A percentile compares a stretch with the other conserved stretches of the same genome.
Evolutionary conservation across 53 echinoderm and acorn worm species (phyloP).

Genomic region (Patiria pectinifera): DNA sequence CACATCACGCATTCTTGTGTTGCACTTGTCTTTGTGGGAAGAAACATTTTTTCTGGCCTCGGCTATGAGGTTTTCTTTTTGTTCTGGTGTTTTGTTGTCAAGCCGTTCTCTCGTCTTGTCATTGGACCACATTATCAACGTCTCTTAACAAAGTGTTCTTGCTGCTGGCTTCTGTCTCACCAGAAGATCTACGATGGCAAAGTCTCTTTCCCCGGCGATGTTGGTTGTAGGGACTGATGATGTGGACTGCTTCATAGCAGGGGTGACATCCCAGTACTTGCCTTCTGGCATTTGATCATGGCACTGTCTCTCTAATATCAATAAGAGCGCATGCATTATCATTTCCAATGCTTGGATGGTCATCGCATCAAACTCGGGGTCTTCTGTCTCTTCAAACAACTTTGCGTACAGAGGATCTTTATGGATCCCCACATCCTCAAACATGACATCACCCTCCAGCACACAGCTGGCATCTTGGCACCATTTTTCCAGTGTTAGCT

Average conservation of each 20-base stretch:
- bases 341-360: slow-evolving; percentile 57
- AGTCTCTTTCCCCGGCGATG: slow-evolving; percentile 60
- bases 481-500: slow-evolving; percentile 42
- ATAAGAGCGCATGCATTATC: slow-evolving; percentile 28
- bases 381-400: slow-evolving; percentile 40
- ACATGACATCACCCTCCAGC: slow-evolving; percentile 33
- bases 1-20: no score
- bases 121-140: slow-evolving; percentile 58
- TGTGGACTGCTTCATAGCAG: slow-evolving; percentile 21
- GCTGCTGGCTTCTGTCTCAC: slow-evolving; percentile 31
- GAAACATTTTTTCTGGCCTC: no score
- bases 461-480: slow-evolving; percentile 31
- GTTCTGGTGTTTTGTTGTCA: not conserved
- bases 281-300: slow-evolving; percentile 63
- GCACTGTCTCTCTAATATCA: slow-evolving; percentile 62
- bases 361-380: slow-evolving; percentile 44
- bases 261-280: slow-evolving; percentile 51
- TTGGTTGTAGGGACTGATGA: slow-evolving; percentile 66
- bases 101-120: slow-evolving; percentile 62
- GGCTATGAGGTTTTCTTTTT: no score
- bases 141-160: slow-evolving; percentile 18
- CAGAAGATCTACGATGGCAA: slow-evolving; percentile 65
- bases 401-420: slow-evolving; percentile 57
- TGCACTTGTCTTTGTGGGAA: no score
- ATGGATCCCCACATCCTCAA: slow-evolving; percentile 48